These are phyloP conservation scores for Salticus scenicus DNA, from an alignment of 2,888 invertebrate species.

Conservation along the genomic window DNA sequence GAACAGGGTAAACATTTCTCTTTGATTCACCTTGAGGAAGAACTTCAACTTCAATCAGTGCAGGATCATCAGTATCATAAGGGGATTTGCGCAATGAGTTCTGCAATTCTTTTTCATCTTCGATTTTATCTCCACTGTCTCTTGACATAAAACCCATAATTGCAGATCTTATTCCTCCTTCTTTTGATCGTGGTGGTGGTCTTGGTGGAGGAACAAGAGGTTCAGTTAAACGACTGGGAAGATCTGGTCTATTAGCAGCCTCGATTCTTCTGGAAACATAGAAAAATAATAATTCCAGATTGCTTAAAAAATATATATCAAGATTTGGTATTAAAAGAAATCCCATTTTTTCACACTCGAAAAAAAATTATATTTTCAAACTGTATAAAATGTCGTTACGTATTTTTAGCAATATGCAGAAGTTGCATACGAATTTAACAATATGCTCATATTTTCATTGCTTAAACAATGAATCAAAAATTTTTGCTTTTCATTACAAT, in stretches of 20 bases:
- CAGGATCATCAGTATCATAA: not conserved
- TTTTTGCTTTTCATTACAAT: too few relatives aligned
- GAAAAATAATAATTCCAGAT: too few relatives aligned
- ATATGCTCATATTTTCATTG: too few relatives aligned
- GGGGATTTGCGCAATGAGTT: not conserved
- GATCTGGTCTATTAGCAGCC: conserved; percentile 38
- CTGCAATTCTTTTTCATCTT: conserved; percentile 7
- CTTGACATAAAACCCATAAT: conserved; percentile 48
- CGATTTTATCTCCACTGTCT: conserved; percentile 22
- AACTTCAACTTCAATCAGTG: conserved; percentile 49
- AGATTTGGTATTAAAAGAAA: too few relatives aligned
- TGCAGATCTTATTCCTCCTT: conserved; percentile 31
- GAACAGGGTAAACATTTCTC: conserved; percentile 28
- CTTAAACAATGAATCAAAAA: too few relatives aligned
- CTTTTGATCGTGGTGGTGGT: conserved; percentile 52
- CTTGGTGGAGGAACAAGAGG: conserved; percentile 52
- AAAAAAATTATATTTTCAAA: too few relatives aligned
- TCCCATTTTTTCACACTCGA: too few relatives aligned
- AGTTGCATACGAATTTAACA: too few relatives aligned
- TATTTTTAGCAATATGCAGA: too few relatives aligned
- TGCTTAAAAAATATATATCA: too few relatives aligned
- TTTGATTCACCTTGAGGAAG: conserved; percentile 27
- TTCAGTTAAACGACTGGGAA: conserved; percentile 48
- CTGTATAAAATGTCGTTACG: too few relatives aligned
- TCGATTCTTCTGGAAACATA: conserved; percentile 6